Conservation (phyloP, 2,113 vertebrate genomes). For the Balaeniceps rex region DNA sequence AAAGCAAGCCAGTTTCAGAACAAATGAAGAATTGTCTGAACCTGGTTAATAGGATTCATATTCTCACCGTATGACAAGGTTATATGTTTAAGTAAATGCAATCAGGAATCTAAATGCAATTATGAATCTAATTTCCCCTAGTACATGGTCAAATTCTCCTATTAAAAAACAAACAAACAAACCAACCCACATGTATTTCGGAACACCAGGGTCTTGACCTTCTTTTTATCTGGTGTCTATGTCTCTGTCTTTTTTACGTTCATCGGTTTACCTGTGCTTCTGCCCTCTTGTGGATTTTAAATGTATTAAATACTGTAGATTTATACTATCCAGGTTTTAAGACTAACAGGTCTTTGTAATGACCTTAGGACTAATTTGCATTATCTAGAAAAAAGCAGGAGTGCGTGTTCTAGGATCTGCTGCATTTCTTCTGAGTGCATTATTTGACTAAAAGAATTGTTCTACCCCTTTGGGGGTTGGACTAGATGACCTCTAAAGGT, state of each 20-base stretch:
- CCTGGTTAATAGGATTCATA: not conserved
- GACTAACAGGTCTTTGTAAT: not conserved
- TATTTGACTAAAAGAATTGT: not conserved
- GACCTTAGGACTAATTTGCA: not conserved
- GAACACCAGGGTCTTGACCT: not conserved
- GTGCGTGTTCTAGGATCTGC: not conserved
- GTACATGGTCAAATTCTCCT: not conserved
- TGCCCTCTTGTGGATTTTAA: slow-evolving; percentile 41
- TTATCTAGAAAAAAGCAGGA: not conserved
- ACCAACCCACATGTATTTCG: not conserved
- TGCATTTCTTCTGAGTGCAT: not conserved
- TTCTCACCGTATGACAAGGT: not conserved
- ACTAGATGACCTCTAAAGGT: too few relatives aligned
- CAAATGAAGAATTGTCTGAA: not conserved
- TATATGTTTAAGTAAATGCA: not conserved
- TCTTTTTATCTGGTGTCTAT: not conserved
- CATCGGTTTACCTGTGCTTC: not conserved
- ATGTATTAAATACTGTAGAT: not conserved
- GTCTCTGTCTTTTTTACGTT: not conserved
- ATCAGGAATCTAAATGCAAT: not conserved
- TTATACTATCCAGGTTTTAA: not conserved
- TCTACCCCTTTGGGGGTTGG: too few relatives aligned
- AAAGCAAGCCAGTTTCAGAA: not conserved
- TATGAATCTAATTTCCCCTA: not conserved
- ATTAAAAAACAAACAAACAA: not conserved